Percentiles rank a stretch among this genome's conserved stretches.
phyloP scores from a whole-genome alignment of 2,888 invertebrate species.

The Trissolcus japonicus region DNA sequence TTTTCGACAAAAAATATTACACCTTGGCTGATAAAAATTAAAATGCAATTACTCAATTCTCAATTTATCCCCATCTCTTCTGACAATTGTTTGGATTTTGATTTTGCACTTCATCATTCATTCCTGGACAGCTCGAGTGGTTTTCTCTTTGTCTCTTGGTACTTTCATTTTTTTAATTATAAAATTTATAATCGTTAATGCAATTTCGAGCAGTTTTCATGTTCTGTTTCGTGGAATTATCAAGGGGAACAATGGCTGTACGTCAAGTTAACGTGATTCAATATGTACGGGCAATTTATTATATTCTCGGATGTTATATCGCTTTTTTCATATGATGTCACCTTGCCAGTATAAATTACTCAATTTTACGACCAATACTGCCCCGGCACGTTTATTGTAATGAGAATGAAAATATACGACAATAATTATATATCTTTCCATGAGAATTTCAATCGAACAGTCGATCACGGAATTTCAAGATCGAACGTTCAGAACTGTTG shows the following conservation, averaged over 20 bases:
- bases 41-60: too few species aligned
- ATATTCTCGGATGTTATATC: conserved; percentile 47
- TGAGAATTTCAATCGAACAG: conserved; percentile 8
- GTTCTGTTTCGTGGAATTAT: conserved; percentile 26
- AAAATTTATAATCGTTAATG: conserved; percentile 13
- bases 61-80: background rate
- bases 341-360: conserved; percentile 53
- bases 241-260: conserved; percentile 35
- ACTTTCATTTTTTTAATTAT: conserved; percentile 16
- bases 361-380: conserved; percentile 51
- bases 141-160: conserved; percentile 7
- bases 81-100: background rate
- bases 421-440: conserved; percentile 48
- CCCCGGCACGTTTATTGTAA: conserved; percentile 45
- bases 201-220: conserved; percentile 13
- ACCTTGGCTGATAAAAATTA: too few species aligned
- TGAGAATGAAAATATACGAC: conserved; percentile 49
- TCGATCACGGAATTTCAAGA: conserved; percentile 2
- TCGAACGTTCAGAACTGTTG: background rate
- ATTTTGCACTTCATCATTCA: too few species aligned
- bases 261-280: conserved; percentile 49
- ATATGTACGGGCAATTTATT: conserved; percentile 49
- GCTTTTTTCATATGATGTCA: conserved; percentile 50
- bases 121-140: background rate
- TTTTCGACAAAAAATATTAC: conserved; percentile 15